phyloP scores from a whole-genome alignment of 1,140 invertebrate species.

The Drosophila gunungcola region DNA sequence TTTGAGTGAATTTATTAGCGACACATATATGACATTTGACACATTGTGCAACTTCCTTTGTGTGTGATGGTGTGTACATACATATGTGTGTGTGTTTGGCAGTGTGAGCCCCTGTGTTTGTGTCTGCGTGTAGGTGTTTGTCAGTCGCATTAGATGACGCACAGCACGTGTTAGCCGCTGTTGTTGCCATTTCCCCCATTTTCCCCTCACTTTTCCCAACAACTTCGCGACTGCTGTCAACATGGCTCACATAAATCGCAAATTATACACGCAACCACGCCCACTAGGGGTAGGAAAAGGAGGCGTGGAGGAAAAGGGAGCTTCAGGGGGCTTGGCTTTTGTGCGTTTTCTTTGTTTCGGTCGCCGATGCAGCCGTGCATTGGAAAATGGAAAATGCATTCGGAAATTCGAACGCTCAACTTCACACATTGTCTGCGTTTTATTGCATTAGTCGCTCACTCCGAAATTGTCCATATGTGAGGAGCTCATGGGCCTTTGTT shows the following conservation, averaged over 20 bases:
- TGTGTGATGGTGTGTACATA: not conserved
- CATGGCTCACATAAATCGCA: constrained; percentile 77
- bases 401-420: constrained; percentile 74
- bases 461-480: constrained; percentile 9
- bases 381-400: constrained; percentile 74
- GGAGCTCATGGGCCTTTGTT: constrained; percentile 22
- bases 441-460: constrained; percentile 68
- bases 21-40: constrained; percentile 82
- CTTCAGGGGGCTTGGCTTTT: constrained; percentile 66
- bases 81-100: constrained; percentile 14
- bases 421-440: constrained; percentile 79
- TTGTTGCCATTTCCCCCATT: constrained; percentile 29
- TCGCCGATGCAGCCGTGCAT: constrained; percentile 43
- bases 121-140: constrained; percentile 56
- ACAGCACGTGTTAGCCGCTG: constrained; percentile 71
- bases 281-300: constrained; percentile 5
- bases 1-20: constrained; percentile 83
- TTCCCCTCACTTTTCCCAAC: not conserved
- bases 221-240: constrained; percentile 46
- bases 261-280: constrained; percentile 79
- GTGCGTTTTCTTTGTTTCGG: constrained; percentile 64
- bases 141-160: constrained; percentile 66
- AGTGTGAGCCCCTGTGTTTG: constrained; percentile 5
- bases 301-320: not conserved
- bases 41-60: constrained; percentile 74